Evolutionary conservation across 2,113 vertebrate genomes (phyloP).

Genomic region (Eulemur rufifrons): DNA sequence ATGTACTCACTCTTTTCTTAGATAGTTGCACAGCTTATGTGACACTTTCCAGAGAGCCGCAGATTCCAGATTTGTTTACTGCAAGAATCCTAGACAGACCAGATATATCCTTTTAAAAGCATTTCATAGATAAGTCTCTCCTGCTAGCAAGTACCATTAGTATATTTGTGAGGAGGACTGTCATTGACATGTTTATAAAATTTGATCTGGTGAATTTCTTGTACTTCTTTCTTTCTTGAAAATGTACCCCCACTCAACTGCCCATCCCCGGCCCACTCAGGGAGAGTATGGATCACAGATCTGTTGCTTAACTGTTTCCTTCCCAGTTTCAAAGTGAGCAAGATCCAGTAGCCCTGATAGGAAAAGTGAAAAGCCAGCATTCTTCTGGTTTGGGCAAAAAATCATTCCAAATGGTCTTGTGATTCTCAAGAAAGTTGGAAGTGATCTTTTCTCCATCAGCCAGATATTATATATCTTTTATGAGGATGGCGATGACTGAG

Average conservation of each 20-base stretch:
- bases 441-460: neutral
- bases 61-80: constrained; percentile 24
- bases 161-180: neutral
- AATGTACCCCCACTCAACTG: neutral
- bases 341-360: neutral
- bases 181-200: neutral
- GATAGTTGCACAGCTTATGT: neutral
- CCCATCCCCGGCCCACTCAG: neutral
- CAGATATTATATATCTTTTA: neutral
- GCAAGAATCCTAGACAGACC: neutral
- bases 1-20: neutral
- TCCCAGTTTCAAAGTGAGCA: neutral
- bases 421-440: neutral
- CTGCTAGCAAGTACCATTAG: neutral
- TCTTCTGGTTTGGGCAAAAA: neutral
- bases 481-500: neutral
- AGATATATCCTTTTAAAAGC: neutral
- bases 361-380: constrained; percentile 1
- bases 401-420: neutral
- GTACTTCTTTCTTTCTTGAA: constrained; percentile 10
- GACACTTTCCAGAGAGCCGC: neutral
- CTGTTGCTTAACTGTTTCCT: neutral
- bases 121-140: constrained; percentile 27
- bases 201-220: constrained; percentile 9
- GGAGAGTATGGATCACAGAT: neutral